Evolutionary conservation across 2,797 vertebrate species (phyloP).

Genomic region (Phalanger gymnotis): DNA sequence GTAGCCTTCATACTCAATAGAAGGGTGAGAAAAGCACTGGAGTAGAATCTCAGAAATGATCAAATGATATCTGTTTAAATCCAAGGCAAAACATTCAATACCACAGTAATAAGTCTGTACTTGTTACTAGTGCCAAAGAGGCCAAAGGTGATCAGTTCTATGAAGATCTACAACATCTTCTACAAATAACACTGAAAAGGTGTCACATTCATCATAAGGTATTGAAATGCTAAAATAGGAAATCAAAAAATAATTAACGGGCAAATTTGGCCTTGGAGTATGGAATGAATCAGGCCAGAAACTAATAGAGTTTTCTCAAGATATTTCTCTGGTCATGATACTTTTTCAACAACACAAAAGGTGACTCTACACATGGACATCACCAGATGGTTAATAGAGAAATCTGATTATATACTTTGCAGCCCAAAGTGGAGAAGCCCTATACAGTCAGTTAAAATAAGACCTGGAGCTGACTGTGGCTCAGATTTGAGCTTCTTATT

Average conservation of each 20-base stretch:
- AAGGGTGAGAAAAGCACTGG: background rate
- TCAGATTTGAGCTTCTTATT: background rate
- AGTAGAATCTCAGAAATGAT: background rate
- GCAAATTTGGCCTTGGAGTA: background rate
- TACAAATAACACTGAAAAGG: too few species aligned
- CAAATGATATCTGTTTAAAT: background rate
- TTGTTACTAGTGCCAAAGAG: background rate
- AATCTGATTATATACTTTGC: background rate
- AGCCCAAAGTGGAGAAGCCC: background rate
- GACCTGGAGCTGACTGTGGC: background rate
- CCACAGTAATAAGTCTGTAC: background rate
- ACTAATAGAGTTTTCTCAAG: background rate
- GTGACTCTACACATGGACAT: background rate
- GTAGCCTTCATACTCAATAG: too few species aligned
- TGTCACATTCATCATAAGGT: too few species aligned
- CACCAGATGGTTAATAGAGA: background rate
- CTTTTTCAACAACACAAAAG: background rate
- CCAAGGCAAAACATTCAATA: background rate
- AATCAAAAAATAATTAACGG: background rate
- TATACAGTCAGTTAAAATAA: background rate
- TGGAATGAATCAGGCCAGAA: background rate
- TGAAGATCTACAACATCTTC: background rate
- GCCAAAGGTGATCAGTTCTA: too few species aligned
- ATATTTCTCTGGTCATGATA: background rate
- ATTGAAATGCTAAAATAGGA: background rate